Conservation (phyloP, 37 sponge, comb jelly and placozoan species). For the Haliclona indistincta region DNA sequence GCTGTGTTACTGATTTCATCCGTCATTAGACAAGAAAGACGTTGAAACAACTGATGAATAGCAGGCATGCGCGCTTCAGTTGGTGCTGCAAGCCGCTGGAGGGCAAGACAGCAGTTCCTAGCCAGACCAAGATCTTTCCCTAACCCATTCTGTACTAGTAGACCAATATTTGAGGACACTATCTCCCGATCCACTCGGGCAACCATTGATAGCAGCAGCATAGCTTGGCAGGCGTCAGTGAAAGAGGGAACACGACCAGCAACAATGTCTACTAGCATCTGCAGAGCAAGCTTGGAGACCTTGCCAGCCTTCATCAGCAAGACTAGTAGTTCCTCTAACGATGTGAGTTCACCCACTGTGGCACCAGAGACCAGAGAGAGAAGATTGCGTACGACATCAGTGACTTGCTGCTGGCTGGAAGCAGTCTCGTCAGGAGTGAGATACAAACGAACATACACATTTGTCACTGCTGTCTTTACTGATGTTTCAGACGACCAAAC, state of each 20-base stretch:
- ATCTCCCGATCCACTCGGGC: slow-evolving; percentile 15
- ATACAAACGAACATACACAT: slow-evolving; percentile 74
- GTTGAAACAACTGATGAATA: slow-evolving; percentile 46
- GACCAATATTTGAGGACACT: slow-evolving; percentile 28
- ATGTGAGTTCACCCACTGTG: slow-evolving; percentile 64
- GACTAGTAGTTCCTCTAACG: slow-evolving; percentile 72
- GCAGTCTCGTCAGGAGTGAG: slow-evolving; percentile 29
- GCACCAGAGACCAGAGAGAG: slow-evolving; percentile 35
- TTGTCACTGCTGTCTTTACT: slow-evolving; percentile 55
- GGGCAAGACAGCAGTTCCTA: slow-evolving; percentile 48
- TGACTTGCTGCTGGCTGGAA: neutral
- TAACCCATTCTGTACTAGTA: slow-evolving; percentile 28
- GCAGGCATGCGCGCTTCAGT: slow-evolving; percentile 20
- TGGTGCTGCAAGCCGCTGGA: slow-evolving; percentile 33
- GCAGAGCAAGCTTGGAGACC: slow-evolving; percentile 47
- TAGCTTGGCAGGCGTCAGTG: slow-evolving; percentile 9
- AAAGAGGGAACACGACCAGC: slow-evolving; percentile 1
- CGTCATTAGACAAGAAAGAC: slow-evolving; percentile 22
- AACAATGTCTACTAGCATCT: slow-evolving; percentile 54
- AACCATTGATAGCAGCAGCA: slow-evolving; percentile 56
- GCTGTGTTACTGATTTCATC: neutral
- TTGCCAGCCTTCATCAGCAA: slow-evolving; percentile 47
- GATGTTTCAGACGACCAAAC: slow-evolving; percentile 77
- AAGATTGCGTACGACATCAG: slow-evolving; percentile 28
- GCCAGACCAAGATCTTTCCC: slow-evolving; percentile 24